phyloP scores from a whole-genome alignment of 2,888 invertebrate species.

The Synanthedon tipuliformis region DNA sequence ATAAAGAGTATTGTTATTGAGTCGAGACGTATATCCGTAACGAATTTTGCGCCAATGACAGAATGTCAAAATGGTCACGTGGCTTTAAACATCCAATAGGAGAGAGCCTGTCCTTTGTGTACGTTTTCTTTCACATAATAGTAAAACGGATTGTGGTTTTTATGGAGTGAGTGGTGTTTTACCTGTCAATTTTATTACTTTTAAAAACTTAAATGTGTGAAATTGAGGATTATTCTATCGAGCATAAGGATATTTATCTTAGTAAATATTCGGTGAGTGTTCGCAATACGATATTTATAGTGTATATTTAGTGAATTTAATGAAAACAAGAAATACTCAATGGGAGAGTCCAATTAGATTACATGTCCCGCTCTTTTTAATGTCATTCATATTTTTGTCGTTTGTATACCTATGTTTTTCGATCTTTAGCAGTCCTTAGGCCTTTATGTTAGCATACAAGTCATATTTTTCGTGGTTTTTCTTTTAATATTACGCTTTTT shows the following conservation, averaged over 20 bases:
- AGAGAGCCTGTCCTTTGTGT: slow-evolving; percentile 65
- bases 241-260: slow-evolving; percentile 75
- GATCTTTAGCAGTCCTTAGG: too few relatives aligned
- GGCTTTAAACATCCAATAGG: slow-evolving; percentile 60
- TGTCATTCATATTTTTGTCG: slow-evolving; percentile 30
- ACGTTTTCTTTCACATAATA: slow-evolving; percentile 57
- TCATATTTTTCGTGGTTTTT: too few relatives aligned
- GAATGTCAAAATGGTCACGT: slow-evolving; percentile 55
- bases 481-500: background rate
- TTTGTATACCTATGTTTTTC: too few relatives aligned
- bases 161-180: slow-evolving; percentile 67
- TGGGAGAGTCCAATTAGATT: slow-evolving; percentile 56
- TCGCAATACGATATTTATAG: slow-evolving; percentile 9
- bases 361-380: slow-evolving; percentile 66
- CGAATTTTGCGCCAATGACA: slow-evolving; percentile 45
- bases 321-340: slow-evolving; percentile 39
- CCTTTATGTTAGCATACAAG: too few relatives aligned
- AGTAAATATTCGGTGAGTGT: slow-evolving; percentile 78
- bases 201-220: slow-evolving; percentile 74
- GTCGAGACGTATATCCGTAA: slow-evolving; percentile 34
- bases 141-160: slow-evolving; percentile 66
- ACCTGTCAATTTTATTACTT: slow-evolving; percentile 64
- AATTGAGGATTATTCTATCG: slow-evolving; percentile 76
- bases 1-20: slow-evolving; percentile 21
- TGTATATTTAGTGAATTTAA: slow-evolving; percentile 16